Base-by-base conservation (phyloP, 2,113 vertebrate genomes). In the Lipophrys pholis region DNA sequence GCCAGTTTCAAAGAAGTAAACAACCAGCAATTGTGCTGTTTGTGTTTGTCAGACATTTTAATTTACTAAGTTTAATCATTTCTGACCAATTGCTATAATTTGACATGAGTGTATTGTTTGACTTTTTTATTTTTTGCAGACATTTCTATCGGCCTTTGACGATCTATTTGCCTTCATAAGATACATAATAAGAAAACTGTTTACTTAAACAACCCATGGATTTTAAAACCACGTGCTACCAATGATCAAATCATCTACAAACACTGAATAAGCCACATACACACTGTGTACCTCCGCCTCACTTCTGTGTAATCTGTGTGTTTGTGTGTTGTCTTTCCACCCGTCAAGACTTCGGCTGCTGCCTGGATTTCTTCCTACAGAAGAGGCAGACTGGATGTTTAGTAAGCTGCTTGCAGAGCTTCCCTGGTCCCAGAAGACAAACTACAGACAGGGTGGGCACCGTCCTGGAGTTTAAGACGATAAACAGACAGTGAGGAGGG, bases 341-440 rank as follows among this genome's bases (percentile, higher is more conserved):
- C 5, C 61, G n/a, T 59, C 7, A 62, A 95, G 97, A 77, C 87
- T 99, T 61, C 69, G 76, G 57, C 93, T 99, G 62, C 78, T 94
- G 86, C 95, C 95, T 71, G 93, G 92, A 21, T 98, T 99, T 81
- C 84, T 99, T 73, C 85, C 93, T 6, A 60, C 87, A 3, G 89
- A 94, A 51, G 94, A 99, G 88, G 96, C 96, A 1, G 94, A 97
- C 89, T 95, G 96, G 94, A 93, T 96, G 80, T 95, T 98, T 87
- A 94, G 95, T 73, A 95, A 93, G 0, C 95, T 99, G 41, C 85
- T 95, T 1, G 92, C 81, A 30, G 96, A 97, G 66, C 77, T 99
- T 49, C 97, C 96, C 9, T 99, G 98, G 98, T 92, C 94, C 36
- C 96, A 97, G 89, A 94, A 97, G 87, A 95, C 94, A 11, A 96